phyloP scores from a whole-genome alignment of 2,888 invertebrate species.

The Sminthurides aquaticus region DNA sequence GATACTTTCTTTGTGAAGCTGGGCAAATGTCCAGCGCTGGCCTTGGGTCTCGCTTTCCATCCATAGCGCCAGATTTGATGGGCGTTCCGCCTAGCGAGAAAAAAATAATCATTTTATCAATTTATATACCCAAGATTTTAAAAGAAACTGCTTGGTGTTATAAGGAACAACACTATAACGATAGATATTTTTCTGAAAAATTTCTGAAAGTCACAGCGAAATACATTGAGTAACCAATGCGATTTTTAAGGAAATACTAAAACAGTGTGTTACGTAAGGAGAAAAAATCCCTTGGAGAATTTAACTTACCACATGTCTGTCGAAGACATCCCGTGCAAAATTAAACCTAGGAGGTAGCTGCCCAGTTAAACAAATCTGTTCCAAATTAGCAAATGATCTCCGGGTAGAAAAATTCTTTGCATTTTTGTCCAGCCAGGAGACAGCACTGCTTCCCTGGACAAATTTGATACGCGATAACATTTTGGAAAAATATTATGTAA shows the following conservation, averaged over 20 bases:
- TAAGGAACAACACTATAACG: too few species aligned
- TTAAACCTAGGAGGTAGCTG: slow-evolving; percentile 32
- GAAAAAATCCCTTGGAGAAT: neutral
- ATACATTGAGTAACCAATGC: too few species aligned
- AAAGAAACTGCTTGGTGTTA: too few species aligned
- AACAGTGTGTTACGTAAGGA: too few species aligned
- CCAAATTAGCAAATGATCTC: slow-evolving; percentile 21
- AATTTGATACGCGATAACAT: neutral
- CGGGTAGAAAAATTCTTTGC: slow-evolving; percentile 5
- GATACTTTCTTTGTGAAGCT: slow-evolving; percentile 31
- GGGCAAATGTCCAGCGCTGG: slow-evolving; percentile 35
- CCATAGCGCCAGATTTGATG: slow-evolving; percentile 32
- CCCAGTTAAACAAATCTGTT: slow-evolving; percentile 28
- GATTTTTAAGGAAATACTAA: too few species aligned
- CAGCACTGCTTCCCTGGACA: neutral
- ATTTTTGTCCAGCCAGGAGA: neutral
- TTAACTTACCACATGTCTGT: slow-evolving; percentile 32
- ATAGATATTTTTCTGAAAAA: too few species aligned
- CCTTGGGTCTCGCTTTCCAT: slow-evolving; percentile 31
- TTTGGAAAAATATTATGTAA: too few species aligned
- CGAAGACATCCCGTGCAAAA: slow-evolving; percentile 40
- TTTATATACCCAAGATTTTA: too few species aligned
- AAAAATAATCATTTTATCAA: neutral
- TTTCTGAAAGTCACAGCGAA: too few species aligned
- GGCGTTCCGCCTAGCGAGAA: slow-evolving; percentile 27